A percentile compares a stretch with the other conserved stretches of the same genome.
These are phyloP conservation scores for Mustela lutreola DNA, from an alignment of 2,113 vertebrate genomes.

Conservation along the genomic window DNA sequence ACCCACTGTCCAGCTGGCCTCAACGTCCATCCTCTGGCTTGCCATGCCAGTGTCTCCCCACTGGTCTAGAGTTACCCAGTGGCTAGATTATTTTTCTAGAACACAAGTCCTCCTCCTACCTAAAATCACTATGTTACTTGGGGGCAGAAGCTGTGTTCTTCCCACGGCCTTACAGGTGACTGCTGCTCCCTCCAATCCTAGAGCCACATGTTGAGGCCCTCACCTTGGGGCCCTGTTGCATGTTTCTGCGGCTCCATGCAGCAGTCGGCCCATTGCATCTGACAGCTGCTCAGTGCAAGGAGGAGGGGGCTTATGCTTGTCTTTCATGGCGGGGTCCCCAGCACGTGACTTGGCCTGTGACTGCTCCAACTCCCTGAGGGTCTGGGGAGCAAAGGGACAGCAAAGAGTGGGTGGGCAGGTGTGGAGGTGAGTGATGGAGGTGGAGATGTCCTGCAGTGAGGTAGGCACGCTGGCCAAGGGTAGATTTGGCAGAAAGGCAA, in stretches of 20 bases:
- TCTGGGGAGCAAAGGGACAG: neutral
- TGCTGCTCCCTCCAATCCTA: neutral
- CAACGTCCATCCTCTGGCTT: neutral
- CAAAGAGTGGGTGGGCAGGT: neutral
- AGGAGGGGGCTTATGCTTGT: no score
- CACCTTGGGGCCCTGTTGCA: neutral
- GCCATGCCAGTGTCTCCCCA: neutral
- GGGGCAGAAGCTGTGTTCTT: neutral
- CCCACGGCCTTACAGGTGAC: neutral
- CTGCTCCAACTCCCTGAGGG: neutral
- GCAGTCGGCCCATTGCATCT: neutral
- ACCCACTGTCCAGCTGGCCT: neutral
- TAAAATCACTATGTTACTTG: neutral
- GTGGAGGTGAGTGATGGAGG: neutral
- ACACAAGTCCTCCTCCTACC: neutral
- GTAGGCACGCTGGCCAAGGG: fast-evolving
- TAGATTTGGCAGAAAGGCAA: neutral
- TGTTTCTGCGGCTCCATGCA: neutral
- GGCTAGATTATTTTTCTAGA: neutral
- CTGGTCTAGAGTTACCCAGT: neutral
- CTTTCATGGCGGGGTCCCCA: neutral
- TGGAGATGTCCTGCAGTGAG: neutral
- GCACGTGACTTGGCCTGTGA: neutral
- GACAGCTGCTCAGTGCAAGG: neutral
- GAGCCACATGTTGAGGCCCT: neutral